Percentiles rank a stretch among this genome's conserved stretches.
These are phyloP conservation scores for Pentamera pediparva DNA, from an alignment of 53 echinoderm and acorn worm species.

Conservation along the genomic window DNA sequence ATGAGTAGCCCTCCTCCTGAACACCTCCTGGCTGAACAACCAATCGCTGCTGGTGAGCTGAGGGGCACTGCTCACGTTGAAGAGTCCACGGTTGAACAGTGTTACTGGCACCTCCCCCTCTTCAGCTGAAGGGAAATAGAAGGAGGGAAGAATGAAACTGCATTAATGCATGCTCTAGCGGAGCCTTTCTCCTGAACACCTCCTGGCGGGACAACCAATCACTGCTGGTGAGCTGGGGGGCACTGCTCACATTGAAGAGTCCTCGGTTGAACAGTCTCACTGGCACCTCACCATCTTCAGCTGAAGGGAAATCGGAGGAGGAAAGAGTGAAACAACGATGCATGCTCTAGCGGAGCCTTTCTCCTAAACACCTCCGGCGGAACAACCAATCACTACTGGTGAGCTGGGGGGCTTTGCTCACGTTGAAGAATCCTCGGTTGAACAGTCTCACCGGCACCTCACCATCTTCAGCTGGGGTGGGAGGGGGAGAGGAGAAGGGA, in stretches of 20 bases:
- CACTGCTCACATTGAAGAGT: constrained; percentile 66
- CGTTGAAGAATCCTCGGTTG: constrained; percentile 40
- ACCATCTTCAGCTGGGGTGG: not conserved
- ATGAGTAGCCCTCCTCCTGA: constrained; percentile 61
- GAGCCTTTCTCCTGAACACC: constrained; percentile 61
- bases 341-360: constrained; percentile 58
- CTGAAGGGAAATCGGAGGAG: not conserved
- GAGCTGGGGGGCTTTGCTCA: constrained; percentile 73
- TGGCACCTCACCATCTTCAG: not conserved
- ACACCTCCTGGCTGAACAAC: constrained; percentile 76
- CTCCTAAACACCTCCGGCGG: constrained; percentile 67
- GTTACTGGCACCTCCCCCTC: not conserved
- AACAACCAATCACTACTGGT: constrained; percentile 70
- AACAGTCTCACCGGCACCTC: constrained; percentile 14
- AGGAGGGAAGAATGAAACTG: not conserved
- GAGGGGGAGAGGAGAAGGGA: too few relatives aligned
- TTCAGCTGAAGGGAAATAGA: not conserved
- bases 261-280: constrained; percentile 15
- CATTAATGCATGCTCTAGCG: too few relatives aligned
- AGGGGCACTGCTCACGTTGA: constrained; percentile 71
- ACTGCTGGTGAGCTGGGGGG: constrained; percentile 64
- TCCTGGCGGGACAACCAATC: constrained; percentile 81
- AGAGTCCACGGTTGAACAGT: constrained; percentile 31
- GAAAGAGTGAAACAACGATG: too few relatives aligned
- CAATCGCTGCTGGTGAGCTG: constrained; percentile 66